Evolutionary conservation across 2,888 invertebrate genomes (phyloP).

Genomic region (Dryobota labecula): DNA sequence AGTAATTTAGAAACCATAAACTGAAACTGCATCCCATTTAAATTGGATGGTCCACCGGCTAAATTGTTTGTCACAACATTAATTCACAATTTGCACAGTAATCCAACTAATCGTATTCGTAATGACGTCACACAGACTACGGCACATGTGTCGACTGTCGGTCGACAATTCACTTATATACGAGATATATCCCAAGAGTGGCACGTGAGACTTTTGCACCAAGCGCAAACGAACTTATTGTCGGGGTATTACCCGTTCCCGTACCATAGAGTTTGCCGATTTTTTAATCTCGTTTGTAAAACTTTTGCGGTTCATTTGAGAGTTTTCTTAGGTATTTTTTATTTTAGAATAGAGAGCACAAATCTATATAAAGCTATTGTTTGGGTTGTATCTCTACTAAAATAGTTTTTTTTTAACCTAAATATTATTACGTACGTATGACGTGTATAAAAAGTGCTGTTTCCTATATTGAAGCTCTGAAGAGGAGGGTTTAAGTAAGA

Average conservation of each 20-base stretch:
- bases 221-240: constrained; percentile 58
- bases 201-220: constrained; percentile 55
- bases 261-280: constrained; percentile 42
- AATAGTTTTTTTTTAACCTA: not conserved
- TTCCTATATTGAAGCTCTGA: no score
- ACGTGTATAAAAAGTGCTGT: not conserved
- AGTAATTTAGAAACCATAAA: constrained; percentile 42
- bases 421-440: not conserved
- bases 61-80: constrained; percentile 60
- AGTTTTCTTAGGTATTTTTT: constrained; percentile 14
- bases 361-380: not conserved
- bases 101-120: constrained; percentile 53
- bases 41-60: constrained; percentile 21
- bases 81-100: constrained; percentile 55
- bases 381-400: not conserved
- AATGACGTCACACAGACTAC: constrained; percentile 43
- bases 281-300: constrained; percentile 43
- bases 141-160: constrained; percentile 47
- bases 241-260: constrained; percentile 49
- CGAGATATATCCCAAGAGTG: constrained; percentile 52
- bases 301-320: constrained; percentile 22
- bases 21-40: constrained; percentile 39
- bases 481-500: no score
- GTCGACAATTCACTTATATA: constrained; percentile 58
- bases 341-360: not conserved